A percentile compares a stretch with the other conserved stretches of the same genome.
These are phyloP conservation scores for Lepidurus apus DNA, from an alignment of 1,140 invertebrate genomes.

Conservation along the genomic window DNA sequence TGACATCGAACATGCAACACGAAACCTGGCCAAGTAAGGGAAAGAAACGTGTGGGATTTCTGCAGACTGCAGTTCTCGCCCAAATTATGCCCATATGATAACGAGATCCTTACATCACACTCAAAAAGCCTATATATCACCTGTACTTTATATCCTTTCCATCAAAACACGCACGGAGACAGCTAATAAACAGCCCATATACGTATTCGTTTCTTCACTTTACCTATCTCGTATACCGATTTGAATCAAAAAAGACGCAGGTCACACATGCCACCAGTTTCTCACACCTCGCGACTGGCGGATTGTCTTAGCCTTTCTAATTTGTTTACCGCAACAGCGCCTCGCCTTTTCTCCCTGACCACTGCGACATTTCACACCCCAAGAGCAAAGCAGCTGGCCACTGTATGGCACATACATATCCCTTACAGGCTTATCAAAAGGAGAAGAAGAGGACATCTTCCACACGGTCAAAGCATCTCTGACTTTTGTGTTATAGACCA, in stretches of 20 bases:
- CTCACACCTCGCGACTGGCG: background rate
- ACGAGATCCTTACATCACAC: no score
- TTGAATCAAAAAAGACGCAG: background rate
- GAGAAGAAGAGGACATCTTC: background rate
- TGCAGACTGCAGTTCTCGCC: no score
- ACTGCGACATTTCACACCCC: conserved; percentile 11
- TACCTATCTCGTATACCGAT: background rate
- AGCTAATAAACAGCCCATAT: no score
- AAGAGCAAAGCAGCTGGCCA: conserved; percentile 8
- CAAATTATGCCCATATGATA: no score
- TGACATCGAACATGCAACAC: background rate
- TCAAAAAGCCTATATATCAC: no score
- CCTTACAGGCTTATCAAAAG: background rate
- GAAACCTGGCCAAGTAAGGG: no score
- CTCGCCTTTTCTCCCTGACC: background rate
- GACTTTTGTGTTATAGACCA: background rate
- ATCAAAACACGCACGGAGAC: no score
- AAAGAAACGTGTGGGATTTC: no score
- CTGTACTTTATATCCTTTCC: no score
- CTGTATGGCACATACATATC: background rate
- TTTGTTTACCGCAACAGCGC: conserved; percentile 7
- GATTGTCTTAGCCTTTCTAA: conserved; percentile 4
- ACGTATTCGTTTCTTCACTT: no score
- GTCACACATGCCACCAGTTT: conserved; percentile 7
- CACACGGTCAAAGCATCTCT: background rate